Conservation (phyloP, 2,797 vertebrate species). For the Pangasius sanitwongsei region DNA sequence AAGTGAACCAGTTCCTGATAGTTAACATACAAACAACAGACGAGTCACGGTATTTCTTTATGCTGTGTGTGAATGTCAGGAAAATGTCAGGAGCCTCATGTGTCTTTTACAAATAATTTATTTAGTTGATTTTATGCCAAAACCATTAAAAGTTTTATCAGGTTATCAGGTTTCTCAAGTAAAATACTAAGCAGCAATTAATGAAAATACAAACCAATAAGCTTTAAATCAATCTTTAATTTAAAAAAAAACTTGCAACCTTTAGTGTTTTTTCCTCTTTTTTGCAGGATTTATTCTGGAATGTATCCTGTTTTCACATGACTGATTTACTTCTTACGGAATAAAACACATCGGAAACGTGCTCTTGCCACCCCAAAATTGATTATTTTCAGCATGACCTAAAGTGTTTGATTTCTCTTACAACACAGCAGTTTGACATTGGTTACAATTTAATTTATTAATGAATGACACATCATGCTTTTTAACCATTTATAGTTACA, state of each 20-base stretch:
- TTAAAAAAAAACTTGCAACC: neutral
- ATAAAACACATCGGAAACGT: neutral
- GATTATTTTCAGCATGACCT: neutral
- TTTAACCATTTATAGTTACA: neutral
- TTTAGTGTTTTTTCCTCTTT: neutral
- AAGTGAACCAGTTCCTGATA: neutral
- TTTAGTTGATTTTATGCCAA: neutral
- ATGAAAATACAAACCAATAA: neutral
- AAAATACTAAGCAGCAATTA: neutral
- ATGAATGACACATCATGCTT: neutral
- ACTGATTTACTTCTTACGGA: neutral
- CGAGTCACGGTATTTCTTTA: neutral
- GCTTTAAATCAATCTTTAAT: neutral
- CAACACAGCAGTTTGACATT: neutral
- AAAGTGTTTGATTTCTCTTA: neutral
- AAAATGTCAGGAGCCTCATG: constrained; percentile 3
- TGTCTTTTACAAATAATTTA: neutral
- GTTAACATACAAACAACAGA: constrained; percentile 18
- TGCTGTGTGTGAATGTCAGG: constrained; percentile 3
- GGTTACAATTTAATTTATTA: neutral
- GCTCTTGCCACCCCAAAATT: neutral
- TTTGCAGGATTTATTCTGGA: neutral
- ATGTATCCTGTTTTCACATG: neutral
- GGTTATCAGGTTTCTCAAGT: neutral
- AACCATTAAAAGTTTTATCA: neutral